Conservation (phyloP, 2,113 vertebrate genomes). For the Gallinago undulata region DNA sequence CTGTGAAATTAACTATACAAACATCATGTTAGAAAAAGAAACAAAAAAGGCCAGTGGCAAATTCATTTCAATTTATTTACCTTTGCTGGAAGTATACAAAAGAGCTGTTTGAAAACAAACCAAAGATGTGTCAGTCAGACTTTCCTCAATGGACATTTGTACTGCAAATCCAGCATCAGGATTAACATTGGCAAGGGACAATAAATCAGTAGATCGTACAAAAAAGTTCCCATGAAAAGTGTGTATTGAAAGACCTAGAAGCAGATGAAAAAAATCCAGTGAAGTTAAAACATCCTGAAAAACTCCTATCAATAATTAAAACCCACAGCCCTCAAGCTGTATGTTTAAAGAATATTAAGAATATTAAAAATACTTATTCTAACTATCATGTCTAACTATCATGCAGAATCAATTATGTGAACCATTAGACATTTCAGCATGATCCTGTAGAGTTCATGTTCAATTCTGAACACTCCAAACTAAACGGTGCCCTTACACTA, state of each 20-base stretch:
- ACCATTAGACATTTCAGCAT: background rate
- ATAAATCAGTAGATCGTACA: slow-evolving; percentile 94
- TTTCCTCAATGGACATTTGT: slow-evolving; percentile 96
- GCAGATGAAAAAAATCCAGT: background rate
- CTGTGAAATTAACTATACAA: background rate
- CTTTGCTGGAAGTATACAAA: slow-evolving; percentile 97
- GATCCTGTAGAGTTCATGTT: background rate
- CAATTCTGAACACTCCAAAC: background rate
- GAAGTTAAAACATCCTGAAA: background rate
- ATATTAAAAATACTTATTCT: background rate
- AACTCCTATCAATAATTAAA: background rate
- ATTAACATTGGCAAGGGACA: slow-evolving; percentile 96
- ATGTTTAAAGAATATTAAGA: background rate
- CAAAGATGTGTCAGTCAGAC: slow-evolving; percentile 88
- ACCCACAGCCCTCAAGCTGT: background rate
- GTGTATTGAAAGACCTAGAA: slow-evolving; percentile 94
- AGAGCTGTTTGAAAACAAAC: slow-evolving; percentile 97
- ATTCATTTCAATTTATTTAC: slow-evolving; percentile 66
- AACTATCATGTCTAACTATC: background rate
- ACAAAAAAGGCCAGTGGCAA: background rate
- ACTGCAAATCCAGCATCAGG: slow-evolving; percentile 98
- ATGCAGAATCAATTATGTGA: background rate
- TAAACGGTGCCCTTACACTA: background rate
- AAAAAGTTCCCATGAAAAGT: slow-evolving; percentile 99
- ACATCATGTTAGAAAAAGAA: background rate